Conservation (phyloP, 1,140 invertebrate species). For the Odontomachus brunneus region DNA sequence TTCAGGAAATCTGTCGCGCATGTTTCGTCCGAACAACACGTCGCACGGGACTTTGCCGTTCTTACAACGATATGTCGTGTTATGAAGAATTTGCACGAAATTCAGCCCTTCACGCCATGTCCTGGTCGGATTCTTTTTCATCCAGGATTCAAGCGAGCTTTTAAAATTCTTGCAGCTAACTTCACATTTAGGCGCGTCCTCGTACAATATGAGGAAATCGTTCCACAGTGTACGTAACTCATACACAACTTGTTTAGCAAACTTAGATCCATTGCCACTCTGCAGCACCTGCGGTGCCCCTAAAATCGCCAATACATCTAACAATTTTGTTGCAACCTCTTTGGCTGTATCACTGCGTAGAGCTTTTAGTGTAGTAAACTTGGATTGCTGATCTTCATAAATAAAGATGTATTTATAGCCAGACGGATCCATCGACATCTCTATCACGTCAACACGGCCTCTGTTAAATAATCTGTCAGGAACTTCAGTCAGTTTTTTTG, state of each 20-base stretch:
- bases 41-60: slow-evolving; percentile 74
- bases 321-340: slow-evolving; percentile 71
- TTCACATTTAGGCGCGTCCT: slow-evolving; percentile 50
- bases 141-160: slow-evolving; percentile 69
- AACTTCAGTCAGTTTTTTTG: slow-evolving; percentile 29
- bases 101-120: slow-evolving; percentile 75
- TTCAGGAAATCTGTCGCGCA: slow-evolving; percentile 54
- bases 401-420: slow-evolving; percentile 78
- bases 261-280: slow-evolving; percentile 77
- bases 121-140: slow-evolving; percentile 68
- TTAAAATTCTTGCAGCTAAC: slow-evolving; percentile 69
- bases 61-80: slow-evolving; percentile 67
- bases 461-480: slow-evolving; percentile 49
- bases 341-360: slow-evolving; percentile 68
- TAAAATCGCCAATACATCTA: slow-evolving; percentile 77
- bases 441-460: slow-evolving; percentile 79
- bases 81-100: slow-evolving; percentile 75
- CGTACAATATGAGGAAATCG: slow-evolving; percentile 71
- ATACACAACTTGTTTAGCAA: slow-evolving; percentile 77
- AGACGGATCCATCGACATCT: slow-evolving; percentile 68
- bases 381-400: slow-evolving; percentile 82
- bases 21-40: slow-evolving; percentile 68
- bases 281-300: slow-evolving; percentile 78
- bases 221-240: slow-evolving; percentile 75
- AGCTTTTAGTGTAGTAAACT: slow-evolving; percentile 77